A percentile compares a stretch with the other conserved stretches of the same genome.
Evolutionary conservation across 2,797 vertebrate genomes (phyloP).

Genomic region (Anas capensis): DNA sequence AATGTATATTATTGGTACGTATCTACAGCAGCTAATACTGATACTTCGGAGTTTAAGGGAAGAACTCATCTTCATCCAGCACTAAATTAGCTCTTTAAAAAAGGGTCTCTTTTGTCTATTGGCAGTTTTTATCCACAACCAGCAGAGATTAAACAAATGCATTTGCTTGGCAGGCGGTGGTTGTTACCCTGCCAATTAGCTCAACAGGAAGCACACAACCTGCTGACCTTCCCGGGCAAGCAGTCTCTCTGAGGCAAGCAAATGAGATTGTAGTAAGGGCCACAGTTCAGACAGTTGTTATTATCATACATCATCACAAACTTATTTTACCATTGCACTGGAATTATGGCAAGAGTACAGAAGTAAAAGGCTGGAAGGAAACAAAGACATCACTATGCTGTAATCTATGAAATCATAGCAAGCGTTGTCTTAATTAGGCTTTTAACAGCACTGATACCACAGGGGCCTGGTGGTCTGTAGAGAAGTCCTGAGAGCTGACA

Average conservation of each 20-base stretch:
- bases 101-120: background rate
- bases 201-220: slow-evolving; percentile 57
- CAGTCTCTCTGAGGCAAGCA: background rate
- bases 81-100: background rate
- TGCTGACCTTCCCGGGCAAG: slow-evolving; percentile 40
- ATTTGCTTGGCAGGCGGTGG: slow-evolving; percentile 39
- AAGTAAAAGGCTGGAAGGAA: background rate
- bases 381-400: background rate
- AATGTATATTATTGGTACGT: background rate
- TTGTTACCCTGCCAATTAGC: slow-evolving; percentile 51
- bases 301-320: background rate
- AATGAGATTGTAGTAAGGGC: background rate
- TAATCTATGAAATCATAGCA: accelerated
- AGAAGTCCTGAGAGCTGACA: background rate
- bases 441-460: background rate
- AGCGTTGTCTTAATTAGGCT: accelerated
- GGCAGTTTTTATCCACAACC: background rate
- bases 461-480: background rate
- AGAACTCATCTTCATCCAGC: background rate
- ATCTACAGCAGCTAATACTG: background rate
- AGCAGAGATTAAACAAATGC: slow-evolving; percentile 28
- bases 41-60: background rate
- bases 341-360: background rate
- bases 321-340: background rate
- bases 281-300: background rate